phyloP scores from a whole-genome alignment of 2,113 vertebrate species.

The Odobenus rosmarus region DNA sequence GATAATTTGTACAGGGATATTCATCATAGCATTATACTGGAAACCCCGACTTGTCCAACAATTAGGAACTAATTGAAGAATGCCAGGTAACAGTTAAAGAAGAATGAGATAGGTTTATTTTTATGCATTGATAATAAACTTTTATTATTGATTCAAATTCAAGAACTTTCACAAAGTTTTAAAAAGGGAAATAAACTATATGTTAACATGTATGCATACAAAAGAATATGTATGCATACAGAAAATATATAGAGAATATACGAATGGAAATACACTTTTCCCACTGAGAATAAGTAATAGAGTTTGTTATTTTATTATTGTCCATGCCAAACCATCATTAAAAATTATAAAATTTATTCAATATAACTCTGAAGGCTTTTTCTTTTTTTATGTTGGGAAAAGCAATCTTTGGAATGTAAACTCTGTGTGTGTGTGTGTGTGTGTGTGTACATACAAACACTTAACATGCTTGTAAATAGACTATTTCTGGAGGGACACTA shows the following conservation, averaged over 20 bases:
- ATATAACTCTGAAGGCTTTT: not conserved
- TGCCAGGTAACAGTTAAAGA: not conserved
- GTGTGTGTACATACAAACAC: not conserved
- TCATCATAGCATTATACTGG: not conserved
- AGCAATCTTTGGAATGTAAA: slow-evolving; percentile 36
- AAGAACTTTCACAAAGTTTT: not conserved
- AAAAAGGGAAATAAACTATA: not conserved
- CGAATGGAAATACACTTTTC: not conserved
- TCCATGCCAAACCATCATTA: not conserved
- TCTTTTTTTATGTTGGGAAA: not conserved
- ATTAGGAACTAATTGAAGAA: not conserved
- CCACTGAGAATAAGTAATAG: not conserved
- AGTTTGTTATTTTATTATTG: not conserved
- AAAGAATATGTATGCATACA: not conserved
- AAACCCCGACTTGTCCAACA: not conserved
- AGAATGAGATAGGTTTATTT: not conserved
- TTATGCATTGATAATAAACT: not conserved
- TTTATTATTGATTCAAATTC: not conserved
- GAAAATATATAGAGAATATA: not conserved
- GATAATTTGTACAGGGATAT: not conserved
- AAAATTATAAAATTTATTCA: slow-evolving; percentile 35
- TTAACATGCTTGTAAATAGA: not conserved
- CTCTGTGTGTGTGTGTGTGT: not conserved
- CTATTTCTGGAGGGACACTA: not conserved
- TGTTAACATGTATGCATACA: not conserved